Evolutionary conservation across 1,140 invertebrate species (phyloP), one percentile per base, ranked within the genome.

Genomic region (Cotesia typhae): DNA sequence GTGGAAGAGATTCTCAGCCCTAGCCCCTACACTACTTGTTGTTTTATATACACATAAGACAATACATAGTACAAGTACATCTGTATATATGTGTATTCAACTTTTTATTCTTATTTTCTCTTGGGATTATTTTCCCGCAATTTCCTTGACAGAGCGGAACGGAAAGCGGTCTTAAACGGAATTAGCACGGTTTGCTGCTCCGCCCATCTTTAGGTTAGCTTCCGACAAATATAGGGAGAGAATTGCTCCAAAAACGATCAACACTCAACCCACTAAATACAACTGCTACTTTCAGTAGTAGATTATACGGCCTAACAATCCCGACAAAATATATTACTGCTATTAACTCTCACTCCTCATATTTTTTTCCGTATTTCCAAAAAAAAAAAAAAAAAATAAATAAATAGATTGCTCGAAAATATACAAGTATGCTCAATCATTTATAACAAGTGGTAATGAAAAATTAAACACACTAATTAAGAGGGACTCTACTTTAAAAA

Each of bases 111-210:
- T 70, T 74, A 78, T 76, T 74, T 77, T 73, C 63, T 41, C 76
- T 79, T 80, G 78, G 81, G 81, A 83, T 84, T 81, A 84, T 84
- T 82, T 82, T 81, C 78, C 79, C 76, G 80, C 80, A 83, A 84
- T 85, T 83, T 83, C 83, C 83, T 77, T 76, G 78, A 52, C 76
- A 67, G 70, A 70, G 72, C 76, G 66, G 74, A 82, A 77, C 82
- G 81, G 82, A 82, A 84, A 83, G 76, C 75, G 78, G 74, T 69
- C 78, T 80, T 82, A 83, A 83, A 81, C 74, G 77, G 77, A 83
- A 84, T 83, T 84, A 84, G 77, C 81, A 80, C 81, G 77, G 74
- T 82, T 83, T 81, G 76, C 77, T 78, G 75, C 78, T 71, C 74
- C 65, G 70, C 72, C 77, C 76, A 77, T 76, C 68, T 78, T 67